Evolutionary conservation across 64 coral and sea anemone species (phyloP).

Genomic region (Stichodactyla mertensii): DNA sequence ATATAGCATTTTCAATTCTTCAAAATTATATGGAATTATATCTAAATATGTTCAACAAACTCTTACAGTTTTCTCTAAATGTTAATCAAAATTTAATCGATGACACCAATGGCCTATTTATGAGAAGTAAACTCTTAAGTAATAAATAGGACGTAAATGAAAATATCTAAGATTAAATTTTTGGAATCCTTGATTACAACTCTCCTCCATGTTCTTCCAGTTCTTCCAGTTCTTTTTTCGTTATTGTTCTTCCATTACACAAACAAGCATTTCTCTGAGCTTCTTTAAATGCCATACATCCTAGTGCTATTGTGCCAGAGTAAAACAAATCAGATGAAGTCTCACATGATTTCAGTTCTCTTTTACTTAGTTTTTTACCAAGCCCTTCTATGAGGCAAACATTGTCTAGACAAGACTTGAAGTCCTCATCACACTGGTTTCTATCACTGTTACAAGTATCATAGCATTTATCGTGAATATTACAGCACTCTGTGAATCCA

Average conservation of each 20-base stretch:
- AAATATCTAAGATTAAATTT: not conserved
- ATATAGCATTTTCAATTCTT: not conserved
- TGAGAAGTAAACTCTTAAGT: not conserved
- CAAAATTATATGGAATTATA: too few species aligned
- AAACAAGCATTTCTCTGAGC: constrained; percentile 85
- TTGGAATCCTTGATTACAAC: not conserved
- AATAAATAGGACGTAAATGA: not conserved
- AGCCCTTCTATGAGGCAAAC: constrained; percentile 85
- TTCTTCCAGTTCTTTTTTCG: constrained; percentile 84
- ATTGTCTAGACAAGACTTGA: constrained; percentile 94
- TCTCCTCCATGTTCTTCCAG: constrained; percentile 66
- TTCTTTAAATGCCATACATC: constrained; percentile 71
- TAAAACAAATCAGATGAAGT: constrained; percentile 78
- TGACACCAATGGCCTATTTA: not conserved
- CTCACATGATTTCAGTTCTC: constrained; percentile 58
- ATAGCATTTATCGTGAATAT: constrained; percentile 80
- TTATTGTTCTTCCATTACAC: constrained; percentile 80
- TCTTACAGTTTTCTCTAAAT: not conserved
- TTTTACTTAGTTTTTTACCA: constrained; percentile 55
- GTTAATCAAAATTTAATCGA: not conserved
- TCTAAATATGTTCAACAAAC: too few species aligned
- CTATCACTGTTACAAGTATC: constrained; percentile 86
- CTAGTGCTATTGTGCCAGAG: constrained; percentile 62
- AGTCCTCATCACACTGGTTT: constrained; percentile 82
- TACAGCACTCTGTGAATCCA: constrained; percentile 78